Percentiles rank a stretch among this genome's conserved stretches.
These are phyloP conservation scores for Drosophila eohydei DNA, from an alignment of 2,888 invertebrate species.

Conservation along the genomic window DNA sequence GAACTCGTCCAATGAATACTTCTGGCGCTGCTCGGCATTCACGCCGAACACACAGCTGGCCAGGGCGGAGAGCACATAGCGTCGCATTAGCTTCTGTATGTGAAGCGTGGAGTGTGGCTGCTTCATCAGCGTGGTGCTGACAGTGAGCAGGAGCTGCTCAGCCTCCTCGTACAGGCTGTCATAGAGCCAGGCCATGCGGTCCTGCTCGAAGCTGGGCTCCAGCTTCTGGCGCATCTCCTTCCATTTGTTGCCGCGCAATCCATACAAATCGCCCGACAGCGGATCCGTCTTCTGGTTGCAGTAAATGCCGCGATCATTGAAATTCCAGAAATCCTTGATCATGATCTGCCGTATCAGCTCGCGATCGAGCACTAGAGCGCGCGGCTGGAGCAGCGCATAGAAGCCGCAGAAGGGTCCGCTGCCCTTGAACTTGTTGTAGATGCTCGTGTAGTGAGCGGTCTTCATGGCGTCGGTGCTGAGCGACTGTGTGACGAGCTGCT, in stretches of 20 bases:
- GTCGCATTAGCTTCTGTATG: slow-evolving; percentile 74
- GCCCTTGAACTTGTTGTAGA: slow-evolving; percentile 80
- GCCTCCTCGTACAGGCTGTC: slow-evolving; percentile 65
- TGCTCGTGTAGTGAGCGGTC: slow-evolving; percentile 60
- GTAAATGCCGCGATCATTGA: slow-evolving; percentile 83
- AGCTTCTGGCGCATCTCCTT: slow-evolving; percentile 84
- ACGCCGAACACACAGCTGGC: slow-evolving; percentile 79
- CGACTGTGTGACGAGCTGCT: slow-evolving; percentile 57
- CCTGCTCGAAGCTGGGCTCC: slow-evolving; percentile 81
- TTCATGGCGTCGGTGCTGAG: slow-evolving; percentile 66
- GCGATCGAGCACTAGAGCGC: slow-evolving; percentile 77
- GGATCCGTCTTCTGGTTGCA: slow-evolving; percentile 84
- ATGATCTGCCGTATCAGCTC: slow-evolving; percentile 83
- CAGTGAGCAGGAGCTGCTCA: slow-evolving; percentile 52
- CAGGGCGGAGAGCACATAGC: slow-evolving; percentile 72
- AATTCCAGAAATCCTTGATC: slow-evolving; percentile 83
- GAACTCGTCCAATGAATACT: slow-evolving; percentile 74
- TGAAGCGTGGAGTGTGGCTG: slow-evolving; percentile 71
- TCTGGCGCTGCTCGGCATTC: slow-evolving; percentile 52
- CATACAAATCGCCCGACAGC: slow-evolving; percentile 84
- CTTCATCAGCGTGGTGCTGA: slow-evolving; percentile 67
- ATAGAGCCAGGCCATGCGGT: slow-evolving; percentile 81
- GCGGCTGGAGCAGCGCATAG: slow-evolving; percentile 78
- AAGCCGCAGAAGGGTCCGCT: slow-evolving; percentile 82
- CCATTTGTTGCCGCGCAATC: slow-evolving; percentile 84